phyloP scores from a whole-genome alignment of 2,888 invertebrate genomes.

The Pachydiplax longipennis region DNA sequence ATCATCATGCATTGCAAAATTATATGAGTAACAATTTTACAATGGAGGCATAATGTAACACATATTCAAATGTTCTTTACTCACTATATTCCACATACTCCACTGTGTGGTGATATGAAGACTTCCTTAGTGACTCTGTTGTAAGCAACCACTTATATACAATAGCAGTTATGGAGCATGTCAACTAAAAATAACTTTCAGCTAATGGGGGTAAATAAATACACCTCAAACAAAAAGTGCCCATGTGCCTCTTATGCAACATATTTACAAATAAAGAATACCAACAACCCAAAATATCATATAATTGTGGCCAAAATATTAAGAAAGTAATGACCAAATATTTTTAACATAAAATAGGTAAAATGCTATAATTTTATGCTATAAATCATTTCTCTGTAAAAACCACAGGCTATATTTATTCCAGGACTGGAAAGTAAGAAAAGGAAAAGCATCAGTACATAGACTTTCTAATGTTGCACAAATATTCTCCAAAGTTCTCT shows the following conservation, averaged over 20 bases:
- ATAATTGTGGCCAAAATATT: neutral
- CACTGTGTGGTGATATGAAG: constrained; percentile 36
- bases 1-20: neutral
- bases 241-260: constrained; percentile 32
- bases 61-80: constrained; percentile 43
- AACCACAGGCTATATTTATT: neutral
- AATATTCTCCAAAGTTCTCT: neutral
- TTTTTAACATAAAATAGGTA: neutral
- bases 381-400: constrained; percentile 38
- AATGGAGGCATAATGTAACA: constrained; percentile 27
- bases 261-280: neutral
- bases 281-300: neutral
- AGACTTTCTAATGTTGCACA: neutral
- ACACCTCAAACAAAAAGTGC: constrained; percentile 41
- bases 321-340: neutral
- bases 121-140: constrained; percentile 41
- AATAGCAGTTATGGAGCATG: constrained; percentile 15
- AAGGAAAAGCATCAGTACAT: neutral
- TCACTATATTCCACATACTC: constrained; percentile 42
- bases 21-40: neutral
- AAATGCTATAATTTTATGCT: neutral
- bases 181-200: constrained; percentile 3
- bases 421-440: neutral
- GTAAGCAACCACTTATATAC: constrained; percentile 41
- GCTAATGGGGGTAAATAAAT: constrained; percentile 8